phyloP scores from a whole-genome alignment of 2,888 invertebrate genomes.

The Drosophila atripex region DNA sequence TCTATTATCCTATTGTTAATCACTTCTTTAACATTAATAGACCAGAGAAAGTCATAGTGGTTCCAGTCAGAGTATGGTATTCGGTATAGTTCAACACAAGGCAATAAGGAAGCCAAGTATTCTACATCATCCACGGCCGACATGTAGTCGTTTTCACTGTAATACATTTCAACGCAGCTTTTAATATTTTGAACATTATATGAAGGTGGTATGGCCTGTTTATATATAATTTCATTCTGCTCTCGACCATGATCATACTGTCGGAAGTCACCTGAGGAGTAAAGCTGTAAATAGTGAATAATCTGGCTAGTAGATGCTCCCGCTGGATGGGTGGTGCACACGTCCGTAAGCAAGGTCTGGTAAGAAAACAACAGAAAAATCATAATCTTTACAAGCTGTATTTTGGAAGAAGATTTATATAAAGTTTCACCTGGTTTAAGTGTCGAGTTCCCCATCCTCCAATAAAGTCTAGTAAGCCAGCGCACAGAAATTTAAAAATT shows the following conservation, averaged over 20 bases:
- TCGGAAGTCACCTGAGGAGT: constrained; percentile 85
- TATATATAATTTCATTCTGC: constrained; percentile 85
- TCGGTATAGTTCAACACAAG: constrained; percentile 84
- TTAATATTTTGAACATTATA: constrained; percentile 86
- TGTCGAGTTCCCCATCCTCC: constrained; percentile 81
- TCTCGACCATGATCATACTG: constrained; percentile 86
- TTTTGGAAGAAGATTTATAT: constrained; percentile 58
- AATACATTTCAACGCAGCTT: constrained; percentile 87
- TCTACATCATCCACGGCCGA: constrained; percentile 85
- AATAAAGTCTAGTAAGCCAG: constrained; percentile 77
- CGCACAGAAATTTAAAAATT: constrained; percentile 74
- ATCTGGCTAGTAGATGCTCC: constrained; percentile 89
- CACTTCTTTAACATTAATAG: constrained; percentile 86
- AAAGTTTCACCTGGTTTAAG: constrained; percentile 75
- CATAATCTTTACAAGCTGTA: not conserved
- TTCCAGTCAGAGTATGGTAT: constrained; percentile 86
- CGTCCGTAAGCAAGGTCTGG: constrained; percentile 88
- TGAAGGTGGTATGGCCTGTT: constrained; percentile 85
- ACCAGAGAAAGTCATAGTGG: constrained; percentile 89
- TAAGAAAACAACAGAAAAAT: constrained; percentile 1
- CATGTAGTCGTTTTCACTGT: constrained; percentile 88
- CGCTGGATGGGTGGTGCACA: constrained; percentile 88
- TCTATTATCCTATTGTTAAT: constrained; percentile 85
- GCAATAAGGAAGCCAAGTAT: constrained; percentile 84
- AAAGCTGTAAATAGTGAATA: constrained; percentile 89